Base-by-base conservation (phyloP, 2,888 invertebrate genomes). In the Acleris emargana region DNA sequence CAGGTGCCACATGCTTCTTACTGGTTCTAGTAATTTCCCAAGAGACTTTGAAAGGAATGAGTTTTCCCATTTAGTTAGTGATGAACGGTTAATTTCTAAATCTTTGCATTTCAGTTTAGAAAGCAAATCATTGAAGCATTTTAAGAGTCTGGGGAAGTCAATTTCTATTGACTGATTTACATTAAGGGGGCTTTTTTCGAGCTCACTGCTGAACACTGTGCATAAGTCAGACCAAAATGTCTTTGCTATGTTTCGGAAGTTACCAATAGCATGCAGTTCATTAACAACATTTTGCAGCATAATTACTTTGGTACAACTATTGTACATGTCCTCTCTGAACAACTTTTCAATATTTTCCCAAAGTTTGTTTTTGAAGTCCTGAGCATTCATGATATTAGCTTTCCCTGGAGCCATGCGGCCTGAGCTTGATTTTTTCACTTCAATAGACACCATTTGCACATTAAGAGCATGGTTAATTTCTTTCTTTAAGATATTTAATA, bases 301-400 rank as follows among this genome's bases (percentile, higher is more conserved):
- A 42, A 92, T 84, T 68, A 95, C 94, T 87, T 96, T 96, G 69
- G 94, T 93, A 80, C 96, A 96, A 71, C 94, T 94, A 64, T 94
- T 94, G 73, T 94, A 95, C 49, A 97, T 93, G 66, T 95, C 95
- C 67, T 95, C 94, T 78, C 96, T 96, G 80, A 98, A 96, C 9
- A 97, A 88, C 85, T 96, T 96, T 79, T 98, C 98, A 77, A 99
- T 94, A 74, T 97, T 97, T 68, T 96, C 95, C 98, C 98, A 99
- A 5, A 99, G 93, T 77, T 96, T 91, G 73, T 79, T 88, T 85
- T 81, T 94, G 74, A 87, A 94, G 78, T 87, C 94, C 83, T 88
- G 78, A 72, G 94, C 74, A 85, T 93, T 82, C 94, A 89, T 83
- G 66, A 94, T 75, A 78, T 94, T 81, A 68, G 91, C 91, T 89